Evolutionary conservation across 2,797 vertebrate genomes (phyloP), one percentile per base, ranked within the genome.

Genomic region (Fringilla coelebs): DNA sequence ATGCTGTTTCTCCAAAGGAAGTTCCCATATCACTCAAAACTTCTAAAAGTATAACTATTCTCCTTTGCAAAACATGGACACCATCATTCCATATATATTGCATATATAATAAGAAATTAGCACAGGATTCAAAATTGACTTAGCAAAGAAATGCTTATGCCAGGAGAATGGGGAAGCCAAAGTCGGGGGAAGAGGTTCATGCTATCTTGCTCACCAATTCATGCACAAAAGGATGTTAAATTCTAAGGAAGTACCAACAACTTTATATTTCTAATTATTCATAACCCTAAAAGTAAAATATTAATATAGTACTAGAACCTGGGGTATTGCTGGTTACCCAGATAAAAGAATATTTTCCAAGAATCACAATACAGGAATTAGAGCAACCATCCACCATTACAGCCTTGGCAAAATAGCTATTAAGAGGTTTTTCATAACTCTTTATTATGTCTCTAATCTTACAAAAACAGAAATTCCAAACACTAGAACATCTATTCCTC

Each of bases 121-220:
- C n/a, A 54, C 7, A 28, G 8, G 9, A 40, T 60, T 77, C 24
- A 91, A 78, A 88, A 66, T 0, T 49, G 24, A 55, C n/a, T 72
- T 51, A 45, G 20, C 34, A 41, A 88, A 75, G 29, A 92, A 88
- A 61, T 45, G 28, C 22, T 88, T 73, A 28, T n/a, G 24, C 26
- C 19, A 36, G 26, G 22, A 79, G 32, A 76, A 57, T 2, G 4
- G 24, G n/a, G 40, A 88, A 60, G 40, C 7, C 36, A 63, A 52
- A 77, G 10, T 5, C 0, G 4, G 21, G 8, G 0, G 1, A 8
- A 32, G 76, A 48, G 14, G n/a, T 41, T 62, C 22, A 22, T 32
- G 25, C 19, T 60, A 29, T 26, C 28, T 36, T 86, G 20, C 71
- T 89, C 36, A 18, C 3, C 0, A 72, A 15, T 40, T 77, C 43